phyloP scores from a whole-genome alignment of 2,888 invertebrate genomes.

The Rotaria socialis region DNA sequence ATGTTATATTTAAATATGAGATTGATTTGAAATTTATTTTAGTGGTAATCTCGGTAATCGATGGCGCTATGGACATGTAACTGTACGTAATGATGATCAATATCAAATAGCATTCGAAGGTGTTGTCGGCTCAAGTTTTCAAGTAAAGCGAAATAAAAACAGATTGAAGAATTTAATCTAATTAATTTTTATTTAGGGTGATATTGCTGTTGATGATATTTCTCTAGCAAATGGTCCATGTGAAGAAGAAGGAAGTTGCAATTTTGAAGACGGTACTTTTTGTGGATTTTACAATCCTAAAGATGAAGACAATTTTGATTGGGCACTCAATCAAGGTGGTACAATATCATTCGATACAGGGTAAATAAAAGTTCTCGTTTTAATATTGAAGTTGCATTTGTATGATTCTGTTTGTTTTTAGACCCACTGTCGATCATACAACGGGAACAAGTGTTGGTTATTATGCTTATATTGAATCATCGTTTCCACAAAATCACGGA shows the following conservation, averaged over 20 bases:
- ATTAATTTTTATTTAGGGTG: slow-evolving; percentile 47
- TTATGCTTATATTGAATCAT: slow-evolving; percentile 47
- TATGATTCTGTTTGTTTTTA: neutral
- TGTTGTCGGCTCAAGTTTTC: slow-evolving; percentile 21
- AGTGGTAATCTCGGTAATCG: slow-evolving; percentile 46
- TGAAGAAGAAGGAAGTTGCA: slow-evolving; percentile 49
- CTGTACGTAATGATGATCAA: slow-evolving; percentile 2
- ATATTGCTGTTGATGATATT: slow-evolving; percentile 55
- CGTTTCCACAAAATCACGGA: neutral
- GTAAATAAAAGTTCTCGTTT: neutral
- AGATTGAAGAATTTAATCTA: too few species aligned
- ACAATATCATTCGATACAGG: neutral
- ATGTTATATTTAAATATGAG: too few species aligned
- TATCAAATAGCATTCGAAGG: slow-evolving; percentile 13
- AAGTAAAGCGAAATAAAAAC: neutral
- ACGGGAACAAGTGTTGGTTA: slow-evolving; percentile 47
- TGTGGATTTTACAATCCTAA: slow-evolving; percentile 53
- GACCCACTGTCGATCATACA: slow-evolving; percentile 47
- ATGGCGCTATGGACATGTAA: slow-evolving; percentile 45
- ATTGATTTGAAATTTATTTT: neutral
- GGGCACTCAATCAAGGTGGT: slow-evolving; percentile 41
- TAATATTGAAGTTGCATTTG: too few species aligned
- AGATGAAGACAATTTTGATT: slow-evolving; percentile 50
- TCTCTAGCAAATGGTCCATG: slow-evolving; percentile 50
- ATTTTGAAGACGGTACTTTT: slow-evolving; percentile 52